phyloP scores from a whole-genome alignment of 2,113 vertebrate species.

The Ramphastos sulfuratus region DNA sequence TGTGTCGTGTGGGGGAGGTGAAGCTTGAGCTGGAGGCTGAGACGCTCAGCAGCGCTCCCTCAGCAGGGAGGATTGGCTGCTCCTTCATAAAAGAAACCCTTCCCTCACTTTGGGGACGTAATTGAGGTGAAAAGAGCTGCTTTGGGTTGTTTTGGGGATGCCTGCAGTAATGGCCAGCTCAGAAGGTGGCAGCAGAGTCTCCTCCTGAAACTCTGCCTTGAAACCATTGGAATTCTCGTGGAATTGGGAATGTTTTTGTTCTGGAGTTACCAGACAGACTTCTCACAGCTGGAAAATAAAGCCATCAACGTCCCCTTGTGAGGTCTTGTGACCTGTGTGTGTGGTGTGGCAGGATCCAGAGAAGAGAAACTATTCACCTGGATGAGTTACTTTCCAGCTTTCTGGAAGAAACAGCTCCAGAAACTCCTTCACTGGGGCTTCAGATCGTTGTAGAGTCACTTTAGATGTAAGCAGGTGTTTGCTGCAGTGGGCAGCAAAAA shows the following conservation, averaged over 20 bases:
- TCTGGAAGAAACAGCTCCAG: background rate
- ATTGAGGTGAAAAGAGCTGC: background rate
- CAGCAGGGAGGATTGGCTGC: fast-evolving
- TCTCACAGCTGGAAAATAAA: background rate
- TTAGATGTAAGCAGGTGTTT: background rate
- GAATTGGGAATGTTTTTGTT: background rate
- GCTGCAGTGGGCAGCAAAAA: background rate
- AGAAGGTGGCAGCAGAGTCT: slow-evolving; percentile 10
- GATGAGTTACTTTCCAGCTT: background rate
- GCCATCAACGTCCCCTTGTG: fast-evolving
- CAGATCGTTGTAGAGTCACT: fast-evolving
- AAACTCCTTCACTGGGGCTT: background rate
- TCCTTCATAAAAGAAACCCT: background rate
- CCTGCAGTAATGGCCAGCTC: background rate
- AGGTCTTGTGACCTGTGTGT: fast-evolving
- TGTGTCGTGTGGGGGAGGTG: fast-evolving
- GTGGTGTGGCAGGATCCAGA: background rate
- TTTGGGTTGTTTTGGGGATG: background rate
- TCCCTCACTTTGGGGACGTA: too few species aligned
- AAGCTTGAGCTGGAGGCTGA: background rate
- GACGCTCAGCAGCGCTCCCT: background rate
- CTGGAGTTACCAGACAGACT: background rate
- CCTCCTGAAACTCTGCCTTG: background rate
- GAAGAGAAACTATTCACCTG: too few species aligned
- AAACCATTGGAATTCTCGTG: fast-evolving